Evolutionary conservation across 2,113 vertebrate genomes (phyloP), one percentile per base, ranked within the genome.

Genomic region (Tichodroma muraria): DNA sequence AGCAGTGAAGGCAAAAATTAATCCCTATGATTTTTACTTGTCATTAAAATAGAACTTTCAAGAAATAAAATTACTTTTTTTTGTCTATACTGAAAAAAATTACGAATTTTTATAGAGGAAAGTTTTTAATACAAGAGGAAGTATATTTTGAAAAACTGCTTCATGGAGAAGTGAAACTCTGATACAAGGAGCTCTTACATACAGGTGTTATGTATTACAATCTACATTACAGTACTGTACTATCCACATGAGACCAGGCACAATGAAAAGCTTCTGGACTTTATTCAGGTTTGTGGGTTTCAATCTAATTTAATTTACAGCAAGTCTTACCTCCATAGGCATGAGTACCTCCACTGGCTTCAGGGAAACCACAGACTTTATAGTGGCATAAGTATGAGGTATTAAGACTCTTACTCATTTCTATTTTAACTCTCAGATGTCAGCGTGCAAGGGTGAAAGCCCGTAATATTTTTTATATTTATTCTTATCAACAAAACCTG

Each of bases 1-100:
- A 88, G 57, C 38, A 65, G 42, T 17, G 24, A 81, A 93, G 85
- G 77, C 23, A 97, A 94, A 89, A 97, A 96, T 59, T 88, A 93
- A 92, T 66, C 50, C 75, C 47, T 63, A 68, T 4, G 15, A 66
- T 65, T 85, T 96, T 88, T 89, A 79, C 68, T 77, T 94, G 87
- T 89, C 83, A 87, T 94, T 90, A 86, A 96, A 96, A 89, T 8
- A 85, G 57, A 95, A 82, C 10, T 63, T 90, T 53, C 10, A 4
- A 93, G 78, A 90, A 93, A 63, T 49, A 80, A 94, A 88, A 88
- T 69, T 21, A 56, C 23, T 28, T 69, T 95, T 94, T 95, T 93
- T 69, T 71, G 33, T 28, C 18, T 28, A 35, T 59, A 65, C 9
- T 22, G 61, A 77, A 68, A 12, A 42, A 33, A 49, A 28, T 11